phyloP scores from a whole-genome alignment of 2,888 invertebrate genomes.

The Agriopis marginaria region DNA sequence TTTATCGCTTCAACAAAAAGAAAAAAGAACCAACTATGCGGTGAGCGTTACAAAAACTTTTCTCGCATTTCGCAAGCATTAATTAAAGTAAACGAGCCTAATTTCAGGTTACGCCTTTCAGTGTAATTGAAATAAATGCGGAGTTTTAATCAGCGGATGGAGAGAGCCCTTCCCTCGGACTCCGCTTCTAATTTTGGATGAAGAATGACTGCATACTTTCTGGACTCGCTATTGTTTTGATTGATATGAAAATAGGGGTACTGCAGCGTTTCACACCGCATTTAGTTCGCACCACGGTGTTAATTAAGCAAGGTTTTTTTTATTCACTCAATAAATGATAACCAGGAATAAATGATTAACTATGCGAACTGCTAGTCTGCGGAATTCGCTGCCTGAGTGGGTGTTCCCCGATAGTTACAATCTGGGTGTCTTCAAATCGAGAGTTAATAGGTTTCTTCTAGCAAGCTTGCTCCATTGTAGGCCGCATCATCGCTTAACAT shows the following conservation, averaged over 20 bases:
- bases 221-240: constrained; percentile 12
- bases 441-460: no score
- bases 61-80: constrained; percentile 59
- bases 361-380: no score
- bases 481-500: no score
- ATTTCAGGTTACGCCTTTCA: constrained; percentile 74
- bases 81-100: constrained; percentile 75
- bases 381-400: no score
- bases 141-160: constrained; percentile 65
- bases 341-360: no score
- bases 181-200: constrained; percentile 40
- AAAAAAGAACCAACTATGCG: constrained; percentile 17
- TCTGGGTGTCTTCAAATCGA: no score
- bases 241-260: constrained; percentile 10
- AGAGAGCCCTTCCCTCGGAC: constrained; percentile 53
- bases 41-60: constrained; percentile 29
- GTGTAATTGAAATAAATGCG: constrained; percentile 78
- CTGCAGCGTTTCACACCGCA: no score
- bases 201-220: constrained; percentile 36
- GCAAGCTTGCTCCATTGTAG: no score
- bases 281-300: no score
- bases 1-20: constrained; percentile 1
- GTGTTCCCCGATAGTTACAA: no score
- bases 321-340: no score
- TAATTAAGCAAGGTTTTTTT: no score